Evolutionary conservation across 2,888 invertebrate genomes (phyloP), one percentile per base, ranked within the genome.

Genomic region (Deilephila elpenor): DNA sequence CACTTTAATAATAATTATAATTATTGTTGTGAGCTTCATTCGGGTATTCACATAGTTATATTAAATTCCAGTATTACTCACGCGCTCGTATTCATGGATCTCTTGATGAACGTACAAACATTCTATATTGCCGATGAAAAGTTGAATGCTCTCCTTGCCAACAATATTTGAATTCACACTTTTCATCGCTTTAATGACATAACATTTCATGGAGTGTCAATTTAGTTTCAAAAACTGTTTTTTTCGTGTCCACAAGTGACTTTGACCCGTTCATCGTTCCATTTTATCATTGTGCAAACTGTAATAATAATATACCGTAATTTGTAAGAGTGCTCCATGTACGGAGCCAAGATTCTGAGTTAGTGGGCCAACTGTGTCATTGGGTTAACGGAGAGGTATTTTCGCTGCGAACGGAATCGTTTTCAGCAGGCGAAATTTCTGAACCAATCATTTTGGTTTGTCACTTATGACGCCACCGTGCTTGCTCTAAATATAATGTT

Each of bases 291-390:
- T 88, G 87, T 88, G 83, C 84, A 85, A 87, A 88, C 86, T 83
- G 86, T 88, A 86, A 87, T 85, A 84, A 86, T 86, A 87, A 86
- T 89, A 87, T 92, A 92, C 92, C 91, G 92, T 93, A 92, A 91
- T 83, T 83, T 82, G 88, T 89, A 89, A 90, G 86, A 91, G 88
- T 87, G 85, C 80, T 87, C 80, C 81, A 84, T 80, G 85, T 83
- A 84, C 79, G 75, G 78, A 85, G 82, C 84, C 83, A 81, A 88
- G 86, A 88, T 89, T 88, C 78, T 80, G 80, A 89, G 88, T 89
- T 88, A 89, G 89, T 92, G 83, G 88, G 91, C 84, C 91, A 93
- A 89, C 89, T 89, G 90, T 91, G 90, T 90, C 90, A 91, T 92
- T 91, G 88, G 90, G 93, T 91, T 93, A 93, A 91, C 91, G 91